Evolutionary conservation across 2,113 vertebrate genomes (phyloP).

Genomic region (Alaudala cheleensis): DNA sequence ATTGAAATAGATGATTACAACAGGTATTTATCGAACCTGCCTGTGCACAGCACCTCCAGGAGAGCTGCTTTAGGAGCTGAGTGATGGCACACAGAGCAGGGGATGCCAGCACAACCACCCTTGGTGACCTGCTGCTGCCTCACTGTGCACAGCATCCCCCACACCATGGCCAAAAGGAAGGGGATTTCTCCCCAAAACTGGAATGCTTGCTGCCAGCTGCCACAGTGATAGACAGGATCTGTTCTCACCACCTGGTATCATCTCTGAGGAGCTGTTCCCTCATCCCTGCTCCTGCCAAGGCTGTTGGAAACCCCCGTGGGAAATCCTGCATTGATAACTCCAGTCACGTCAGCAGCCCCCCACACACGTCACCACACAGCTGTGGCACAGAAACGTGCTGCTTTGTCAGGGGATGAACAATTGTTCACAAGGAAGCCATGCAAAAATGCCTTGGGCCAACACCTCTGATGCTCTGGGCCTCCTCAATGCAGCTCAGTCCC

Average conservation of each 20-base stretch:
- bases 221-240: background rate
- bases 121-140: background rate
- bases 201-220: background rate
- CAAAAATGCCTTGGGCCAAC: background rate
- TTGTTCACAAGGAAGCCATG: background rate
- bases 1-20: background rate
- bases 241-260: background rate
- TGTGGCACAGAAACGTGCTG: accelerated
- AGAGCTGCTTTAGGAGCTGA: background rate
- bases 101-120: background rate
- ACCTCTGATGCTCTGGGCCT: background rate
- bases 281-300: background rate
- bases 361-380: background rate
- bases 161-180: background rate
- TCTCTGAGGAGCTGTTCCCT: background rate
- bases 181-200: background rate
- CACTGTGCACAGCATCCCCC: accelerated
- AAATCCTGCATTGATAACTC: background rate
- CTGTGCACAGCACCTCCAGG: background rate
- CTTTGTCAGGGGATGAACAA: background rate
- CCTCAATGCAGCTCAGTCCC: accelerated
- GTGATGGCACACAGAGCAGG: background rate
- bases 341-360: background rate
- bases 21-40: background rate
- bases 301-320: accelerated